phyloP scores from a whole-genome alignment of 2,113 vertebrate genomes.

The Tretioscincus oriximinensis region DNA sequence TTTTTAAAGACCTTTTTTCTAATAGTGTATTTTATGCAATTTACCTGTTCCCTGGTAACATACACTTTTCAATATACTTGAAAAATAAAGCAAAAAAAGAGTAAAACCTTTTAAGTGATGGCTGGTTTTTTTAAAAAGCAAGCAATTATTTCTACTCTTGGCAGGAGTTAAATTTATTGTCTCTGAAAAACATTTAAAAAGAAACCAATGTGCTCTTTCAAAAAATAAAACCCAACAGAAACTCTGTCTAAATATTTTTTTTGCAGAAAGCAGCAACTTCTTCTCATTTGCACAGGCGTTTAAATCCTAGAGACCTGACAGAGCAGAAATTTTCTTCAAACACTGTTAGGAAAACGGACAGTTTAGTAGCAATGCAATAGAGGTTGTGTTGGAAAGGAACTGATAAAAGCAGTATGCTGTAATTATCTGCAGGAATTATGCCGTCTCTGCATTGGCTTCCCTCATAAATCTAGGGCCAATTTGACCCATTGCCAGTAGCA shows the following conservation, averaged over 20 bases:
- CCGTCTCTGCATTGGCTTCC: neutral
- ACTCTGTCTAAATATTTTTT: conserved; percentile 26
- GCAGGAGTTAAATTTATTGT: conserved; percentile 44
- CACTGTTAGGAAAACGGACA: neutral
- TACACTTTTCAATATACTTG: conserved; percentile 35
- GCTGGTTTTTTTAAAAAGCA: neutral
- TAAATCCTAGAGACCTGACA: conserved; percentile 20
- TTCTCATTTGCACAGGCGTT: conserved; percentile 11
- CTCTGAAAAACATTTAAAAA: conserved; percentile 52
- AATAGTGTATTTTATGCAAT: neutral
- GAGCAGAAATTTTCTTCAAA: conserved; percentile 9
- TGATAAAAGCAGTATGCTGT: neutral
- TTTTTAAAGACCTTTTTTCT: neutral
- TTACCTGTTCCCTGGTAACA: neutral
- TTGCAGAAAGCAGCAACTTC: neutral
- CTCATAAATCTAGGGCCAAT: conserved; percentile 1
- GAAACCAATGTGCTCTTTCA: conserved; percentile 33
- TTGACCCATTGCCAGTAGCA: neutral
- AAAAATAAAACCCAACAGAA: conserved; percentile 40
- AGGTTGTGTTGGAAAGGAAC: conserved; percentile 18
- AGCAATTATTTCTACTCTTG: conserved; percentile 45
- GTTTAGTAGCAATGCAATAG: conserved; percentile 21
- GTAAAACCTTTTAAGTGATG: conserved; percentile 40
- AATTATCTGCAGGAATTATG: neutral
- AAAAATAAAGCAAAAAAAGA: conserved; percentile 37